Conservation (phyloP, 2,113 vertebrate genomes). For the Vulpes vulpes region DNA sequence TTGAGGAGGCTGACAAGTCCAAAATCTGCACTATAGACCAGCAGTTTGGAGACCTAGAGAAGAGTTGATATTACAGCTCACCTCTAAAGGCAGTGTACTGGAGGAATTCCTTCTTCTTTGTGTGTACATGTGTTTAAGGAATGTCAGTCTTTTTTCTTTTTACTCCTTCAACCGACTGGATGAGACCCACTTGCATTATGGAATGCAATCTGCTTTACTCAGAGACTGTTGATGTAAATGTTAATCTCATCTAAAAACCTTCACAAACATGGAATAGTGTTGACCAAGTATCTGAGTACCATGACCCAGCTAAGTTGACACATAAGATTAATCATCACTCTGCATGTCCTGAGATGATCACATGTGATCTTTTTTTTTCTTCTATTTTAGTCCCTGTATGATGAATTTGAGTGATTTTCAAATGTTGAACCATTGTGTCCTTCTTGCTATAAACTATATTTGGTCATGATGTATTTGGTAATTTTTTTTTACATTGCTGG, state of each 20-base stretch:
- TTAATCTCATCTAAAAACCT: not conserved
- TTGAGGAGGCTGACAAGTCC: not conserved
- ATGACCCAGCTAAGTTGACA: not conserved
- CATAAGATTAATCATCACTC: not conserved
- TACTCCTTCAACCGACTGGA: not conserved
- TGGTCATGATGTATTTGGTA: not conserved
- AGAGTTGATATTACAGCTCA: not conserved
- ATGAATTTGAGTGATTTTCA: not conserved
- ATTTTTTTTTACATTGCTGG: not conserved
- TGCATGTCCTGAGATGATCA: not conserved
- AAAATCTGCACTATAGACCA: not conserved
- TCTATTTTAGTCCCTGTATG: not conserved
- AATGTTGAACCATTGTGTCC: not conserved
- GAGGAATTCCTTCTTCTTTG: not conserved
- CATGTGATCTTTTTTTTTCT: not conserved
- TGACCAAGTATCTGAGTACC: not conserved
- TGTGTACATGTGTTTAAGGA: not conserved
- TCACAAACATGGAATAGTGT: not conserved
- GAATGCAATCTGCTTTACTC: not conserved
- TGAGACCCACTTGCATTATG: not conserved
- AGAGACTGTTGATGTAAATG: not conserved
- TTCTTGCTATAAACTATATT: not conserved
- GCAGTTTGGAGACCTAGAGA: not conserved
- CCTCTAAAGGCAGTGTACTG: not conserved
- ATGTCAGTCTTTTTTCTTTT: not conserved